A percentile compares a stretch with the other conserved stretches of the same genome.
phyloP scores from a whole-genome alignment of 2,888 invertebrate genomes.

The Litoditis marina region DNA sequence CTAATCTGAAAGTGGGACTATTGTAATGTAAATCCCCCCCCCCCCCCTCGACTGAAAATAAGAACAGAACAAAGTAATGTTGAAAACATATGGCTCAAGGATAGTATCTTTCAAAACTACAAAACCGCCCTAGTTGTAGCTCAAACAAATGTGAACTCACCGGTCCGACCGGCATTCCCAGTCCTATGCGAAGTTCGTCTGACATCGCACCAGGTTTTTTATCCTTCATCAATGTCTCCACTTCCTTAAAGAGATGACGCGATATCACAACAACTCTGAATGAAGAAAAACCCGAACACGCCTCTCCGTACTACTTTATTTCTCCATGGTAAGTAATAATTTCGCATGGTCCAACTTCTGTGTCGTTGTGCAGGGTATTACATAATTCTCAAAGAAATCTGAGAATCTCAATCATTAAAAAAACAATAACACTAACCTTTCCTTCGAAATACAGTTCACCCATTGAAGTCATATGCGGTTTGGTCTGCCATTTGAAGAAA shows the following conservation, averaged over 20 bases:
- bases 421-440: constrained; percentile 18
- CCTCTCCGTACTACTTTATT: constrained; percentile 40
- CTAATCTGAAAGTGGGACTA: too few species aligned
- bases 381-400: constrained; percentile 1
- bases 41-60: too few species aligned
- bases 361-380: too few species aligned
- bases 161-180: constrained; percentile 97
- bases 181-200: constrained; percentile 88
- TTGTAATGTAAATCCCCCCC: too few species aligned
- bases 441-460: constrained; percentile 94
- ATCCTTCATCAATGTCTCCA: constrained; percentile 92
- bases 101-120: background rate
- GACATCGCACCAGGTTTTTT: constrained; percentile 97
- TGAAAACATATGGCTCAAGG: background rate
- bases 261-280: too few species aligned
- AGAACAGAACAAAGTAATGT: background rate
- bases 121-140: too few species aligned
- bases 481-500: constrained; percentile 98
- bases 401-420: too few species aligned
- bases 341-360: too few species aligned
- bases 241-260: constrained; percentile 70
- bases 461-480: constrained; percentile 96
- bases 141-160: constrained; percentile 39
- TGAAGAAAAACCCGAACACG: constrained; percentile 79
- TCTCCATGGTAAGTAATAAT: too few species aligned